Base-by-base conservation (phyloP, 2,113 vertebrate genomes). In the Salvelinus sp. region DNA sequence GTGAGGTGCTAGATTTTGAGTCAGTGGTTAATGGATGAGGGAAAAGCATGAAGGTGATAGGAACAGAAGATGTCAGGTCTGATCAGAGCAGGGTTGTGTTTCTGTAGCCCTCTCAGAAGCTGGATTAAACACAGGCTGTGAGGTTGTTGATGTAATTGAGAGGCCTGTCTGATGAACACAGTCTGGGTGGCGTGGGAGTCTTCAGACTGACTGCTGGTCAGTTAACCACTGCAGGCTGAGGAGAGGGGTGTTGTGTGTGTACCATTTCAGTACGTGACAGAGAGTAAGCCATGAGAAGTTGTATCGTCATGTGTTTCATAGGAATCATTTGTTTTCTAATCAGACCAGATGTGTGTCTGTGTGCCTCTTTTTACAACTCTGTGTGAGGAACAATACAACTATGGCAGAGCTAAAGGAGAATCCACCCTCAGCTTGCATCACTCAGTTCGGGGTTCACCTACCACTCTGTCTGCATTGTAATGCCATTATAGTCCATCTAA, bases 61-160 rank as follows among this genome's bases (percentile, higher is more conserved):
- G 76, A 87, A 80, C 81, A 73, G 77, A 80, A 84, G 79, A 83
- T 79, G 79, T 87, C 74, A 83, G 89, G 33, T 74, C 79, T 82
- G 83, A 89, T 90, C 88, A 87, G 87, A 86, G 76, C 74, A 73
- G 77, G 75, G 83, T 80, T 81, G 84, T 78, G 77, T 80, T 69
- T 85, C 75, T 66, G 79, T 23, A 25, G 79, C 83, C 86, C 82
- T 88, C 71, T 80, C 82, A 89, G 83, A 81, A 83, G 82, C 87
- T 83, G 88, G 87, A 91, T 90, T 91, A 91, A 88, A 82, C 84
- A 75, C 79, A 76, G 85, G 80, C 86, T 87, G 82, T 63, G 73
- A 77, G 87, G 79, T 85, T 82, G 88, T 90, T 83, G 89, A 92
- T 87, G 87, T 82, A 86, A 87, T 88, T 86, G 87, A 89, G 85